Conservation (phyloP, 2,797 vertebrate genomes). For the Fundulus diaphanus region DNA sequence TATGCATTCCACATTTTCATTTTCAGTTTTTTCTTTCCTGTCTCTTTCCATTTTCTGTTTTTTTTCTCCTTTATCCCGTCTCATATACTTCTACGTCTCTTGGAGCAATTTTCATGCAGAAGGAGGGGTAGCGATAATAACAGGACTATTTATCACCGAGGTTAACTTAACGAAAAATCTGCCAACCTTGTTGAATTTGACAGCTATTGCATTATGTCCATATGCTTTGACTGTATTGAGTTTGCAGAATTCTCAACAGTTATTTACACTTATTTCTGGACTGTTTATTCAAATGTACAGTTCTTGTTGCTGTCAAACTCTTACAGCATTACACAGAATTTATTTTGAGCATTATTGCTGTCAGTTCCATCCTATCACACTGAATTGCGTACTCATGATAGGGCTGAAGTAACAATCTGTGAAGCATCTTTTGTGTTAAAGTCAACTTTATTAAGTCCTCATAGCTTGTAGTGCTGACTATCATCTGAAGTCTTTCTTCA, state of each 20-base stretch:
- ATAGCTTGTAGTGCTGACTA: background rate
- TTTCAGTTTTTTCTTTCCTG: conserved; percentile 27
- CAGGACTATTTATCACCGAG: conserved; percentile 76
- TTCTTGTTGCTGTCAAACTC: conserved; percentile 15
- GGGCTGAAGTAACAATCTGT: background rate
- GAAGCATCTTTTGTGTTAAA: background rate
- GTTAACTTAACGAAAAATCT: conserved; percentile 70
- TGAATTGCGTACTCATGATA: background rate
- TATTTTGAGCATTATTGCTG: conserved; percentile 7
- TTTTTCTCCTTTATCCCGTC: conserved; percentile 54
- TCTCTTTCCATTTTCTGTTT: conserved; percentile 45
- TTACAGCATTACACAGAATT: background rate
- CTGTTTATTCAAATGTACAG: conserved; percentile 25
- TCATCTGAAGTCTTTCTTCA: background rate
- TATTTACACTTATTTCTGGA: conserved; percentile 29
- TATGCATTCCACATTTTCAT: conserved; percentile 9
- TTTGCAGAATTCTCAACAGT: conserved; percentile 37
- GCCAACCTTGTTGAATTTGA: conserved; percentile 73
- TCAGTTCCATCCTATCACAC: conserved; percentile 7
- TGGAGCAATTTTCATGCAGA: conserved; percentile 59
- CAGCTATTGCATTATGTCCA: conserved; percentile 63
- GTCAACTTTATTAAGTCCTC: background rate
- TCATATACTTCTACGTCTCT: conserved; percentile 66
- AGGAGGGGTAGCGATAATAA: conserved; percentile 59
- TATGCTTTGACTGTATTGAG: conserved; percentile 33